These are phyloP conservation scores for Rhombomys opimus DNA, from an alignment of 2,113 vertebrate genomes.

Conservation along the genomic window DNA sequence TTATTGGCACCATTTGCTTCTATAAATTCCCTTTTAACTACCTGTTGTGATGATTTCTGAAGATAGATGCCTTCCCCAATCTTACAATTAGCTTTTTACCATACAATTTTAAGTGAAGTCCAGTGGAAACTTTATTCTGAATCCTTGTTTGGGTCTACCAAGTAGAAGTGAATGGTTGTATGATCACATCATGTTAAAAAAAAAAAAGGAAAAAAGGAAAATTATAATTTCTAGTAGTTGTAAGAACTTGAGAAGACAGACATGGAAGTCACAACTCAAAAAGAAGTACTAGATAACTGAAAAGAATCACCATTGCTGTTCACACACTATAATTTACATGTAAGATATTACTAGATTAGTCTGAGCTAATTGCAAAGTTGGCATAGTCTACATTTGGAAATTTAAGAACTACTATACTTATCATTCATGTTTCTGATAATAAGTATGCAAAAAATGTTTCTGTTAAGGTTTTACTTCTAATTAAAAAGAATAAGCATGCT, in stretches of 20 bases:
- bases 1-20: not conserved
- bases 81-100: not conserved
- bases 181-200: not conserved
- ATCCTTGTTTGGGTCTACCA: not conserved
- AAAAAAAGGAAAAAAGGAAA: constrained; percentile 38
- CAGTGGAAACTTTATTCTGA: not conserved
- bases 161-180: not conserved
- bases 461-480: constrained; percentile 76
- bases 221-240: not conserved
- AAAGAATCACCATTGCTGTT: not conserved
- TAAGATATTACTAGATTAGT: not conserved
- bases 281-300: not conserved
- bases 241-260: not conserved
- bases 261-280: not conserved
- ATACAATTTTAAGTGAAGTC: not conserved
- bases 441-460: constrained; percentile 23
- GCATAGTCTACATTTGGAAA: not conserved
- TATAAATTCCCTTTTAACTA: not conserved
- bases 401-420: not conserved
- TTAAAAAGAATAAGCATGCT: constrained; percentile 82
- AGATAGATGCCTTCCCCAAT: not conserved
- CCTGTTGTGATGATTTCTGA: constrained; percentile 17
- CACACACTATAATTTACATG: not conserved
- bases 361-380: constrained; percentile 7
- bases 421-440: constrained; percentile 30